Evolutionary conservation across 1,140 invertebrate genomes (phyloP).

Genomic region (Lanistes nyassanus): DNA sequence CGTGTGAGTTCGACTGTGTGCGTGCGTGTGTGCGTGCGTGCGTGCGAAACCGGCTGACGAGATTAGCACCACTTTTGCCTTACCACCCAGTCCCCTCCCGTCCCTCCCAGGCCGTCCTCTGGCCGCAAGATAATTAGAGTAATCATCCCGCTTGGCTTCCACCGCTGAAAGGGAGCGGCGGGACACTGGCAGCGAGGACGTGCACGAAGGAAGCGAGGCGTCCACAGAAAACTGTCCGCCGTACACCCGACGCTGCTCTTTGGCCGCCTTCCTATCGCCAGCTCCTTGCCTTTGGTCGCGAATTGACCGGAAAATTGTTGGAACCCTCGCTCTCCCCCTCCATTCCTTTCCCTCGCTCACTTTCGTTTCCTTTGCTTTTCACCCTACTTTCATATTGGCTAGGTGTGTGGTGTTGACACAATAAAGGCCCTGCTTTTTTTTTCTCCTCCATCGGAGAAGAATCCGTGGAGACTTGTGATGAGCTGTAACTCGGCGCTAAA

Average conservation of each 20-base stretch:
- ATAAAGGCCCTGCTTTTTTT: no score
- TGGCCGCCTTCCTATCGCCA: no score
- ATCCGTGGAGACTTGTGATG: no score
- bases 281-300: slow-evolving; percentile 15
- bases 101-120: not conserved
- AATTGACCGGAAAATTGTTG: slow-evolving; percentile 28
- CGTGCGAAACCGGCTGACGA: not conserved
- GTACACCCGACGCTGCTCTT: no score
- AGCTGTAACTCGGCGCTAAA: no score
- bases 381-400: no score
- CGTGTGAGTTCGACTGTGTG: not conserved
- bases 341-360: no score
- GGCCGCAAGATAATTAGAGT: slow-evolving; percentile 26
- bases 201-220: not conserved
- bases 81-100: no score
- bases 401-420: no score
- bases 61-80: slow-evolving; percentile 17
- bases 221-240: not conserved
- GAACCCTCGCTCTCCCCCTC: not conserved
- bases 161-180: slow-evolving; percentile 13
- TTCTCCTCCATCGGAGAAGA: no score
- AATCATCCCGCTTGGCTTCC: slow-evolving; percentile 23
- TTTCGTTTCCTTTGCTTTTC: no score
- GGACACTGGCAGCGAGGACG: slow-evolving; percentile 1
- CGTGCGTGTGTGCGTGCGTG: slow-evolving; percentile 11